Evolutionary conservation across 1,140 invertebrate species (phyloP), one percentile per base, ranked within the genome.

Genomic region (Habropoda laboriosa): DNA sequence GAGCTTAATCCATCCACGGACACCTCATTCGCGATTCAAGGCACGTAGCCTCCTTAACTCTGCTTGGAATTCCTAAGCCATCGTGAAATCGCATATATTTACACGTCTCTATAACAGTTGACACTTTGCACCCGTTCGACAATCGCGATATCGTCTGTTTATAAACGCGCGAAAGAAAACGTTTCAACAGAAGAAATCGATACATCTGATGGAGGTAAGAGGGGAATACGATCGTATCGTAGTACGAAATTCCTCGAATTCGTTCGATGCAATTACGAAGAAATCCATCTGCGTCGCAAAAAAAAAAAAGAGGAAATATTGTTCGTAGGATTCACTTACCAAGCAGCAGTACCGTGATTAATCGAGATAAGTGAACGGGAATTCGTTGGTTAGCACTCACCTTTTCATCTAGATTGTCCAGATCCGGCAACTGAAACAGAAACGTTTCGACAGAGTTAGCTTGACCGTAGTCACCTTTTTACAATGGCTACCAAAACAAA

Each of bases 351-450:
- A 32, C 10, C 8, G 10, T 10, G 40, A 58, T 38, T 70, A 32
- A 70, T 60, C 7, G 24, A 21, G 16, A 12, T 75, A 27, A 21
- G 5, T 24, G 42, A 40, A 51, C n/a, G 4, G n/a, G n/a, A 58
- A 66, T 45, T 53, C 16, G n/a, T 21, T 67, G 16, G 8, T 55
- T n/a, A 30, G 32, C 42, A 89, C 90, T 92, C 85, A 93, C 91
- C 90, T 90, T 92, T 77, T 92, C 90, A 77, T 92, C 90, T 79
- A 92, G 90, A 51, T 82, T 92, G 78, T 89, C 88, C 58, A 92
- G 38, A 73, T 92, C 90, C 49, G 91, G 91, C 79, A 93, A 79
- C 91, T 93, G 88, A 75, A 93, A 92, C 76, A 88, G 16, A 88
- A 90, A 86, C 67, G 78, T 80, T 82, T 74, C 38, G 77, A 35